Percentiles rank a stretch among this genome's conserved stretches.
Evolutionary conservation across 2,888 invertebrate species (phyloP).

Genomic region (Corbicula japonica): DNA sequence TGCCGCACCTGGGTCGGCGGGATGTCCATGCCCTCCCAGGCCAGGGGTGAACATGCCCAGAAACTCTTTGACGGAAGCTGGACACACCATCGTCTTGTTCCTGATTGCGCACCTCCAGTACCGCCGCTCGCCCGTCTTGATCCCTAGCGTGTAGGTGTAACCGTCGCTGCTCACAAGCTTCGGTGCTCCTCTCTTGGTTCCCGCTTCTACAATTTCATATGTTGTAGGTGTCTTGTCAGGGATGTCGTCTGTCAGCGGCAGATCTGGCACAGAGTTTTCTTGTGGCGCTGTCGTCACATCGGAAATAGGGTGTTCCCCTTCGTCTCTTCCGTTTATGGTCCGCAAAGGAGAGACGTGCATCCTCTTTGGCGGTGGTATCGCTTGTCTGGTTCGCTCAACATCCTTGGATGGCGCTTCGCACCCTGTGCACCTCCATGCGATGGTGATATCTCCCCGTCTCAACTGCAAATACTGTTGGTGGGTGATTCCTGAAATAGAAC

Average conservation of each 20-base stretch:
- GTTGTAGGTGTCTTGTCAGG: slow-evolving; percentile 1
- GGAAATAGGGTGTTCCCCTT: background rate
- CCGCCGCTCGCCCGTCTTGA: slow-evolving; percentile 20
- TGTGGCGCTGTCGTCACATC: slow-evolving; percentile 8
- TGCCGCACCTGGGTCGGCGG: slow-evolving; percentile 26
- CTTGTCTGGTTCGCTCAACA: background rate
- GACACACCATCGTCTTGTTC: slow-evolving; percentile 24
- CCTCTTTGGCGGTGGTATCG: background rate
- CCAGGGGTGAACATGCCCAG: slow-evolving; percentile 21
- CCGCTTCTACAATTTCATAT: slow-evolving; percentile 29
- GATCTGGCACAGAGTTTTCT: slow-evolving; percentile 19
- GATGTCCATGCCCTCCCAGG: slow-evolving; percentile 20
- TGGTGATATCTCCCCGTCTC: background rate
- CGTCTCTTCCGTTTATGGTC: too few species aligned
- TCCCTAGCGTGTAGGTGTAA: slow-evolving; percentile 25
- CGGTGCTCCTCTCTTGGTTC: slow-evolving; percentile 24
- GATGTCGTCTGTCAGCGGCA: slow-evolving; percentile 21
- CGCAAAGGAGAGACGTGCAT: slow-evolving; percentile 1
- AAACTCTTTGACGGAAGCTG: slow-evolving; percentile 30
- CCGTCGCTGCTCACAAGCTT: slow-evolving; percentile 28
- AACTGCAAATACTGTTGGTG: background rate
- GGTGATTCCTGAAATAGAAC: background rate
- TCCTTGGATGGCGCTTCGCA: background rate
- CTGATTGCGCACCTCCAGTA: slow-evolving; percentile 35
- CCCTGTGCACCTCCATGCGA: background rate